These are phyloP conservation scores for Nineta flava DNA, from an alignment of 2,888 invertebrate species.

Conservation along the genomic window DNA sequence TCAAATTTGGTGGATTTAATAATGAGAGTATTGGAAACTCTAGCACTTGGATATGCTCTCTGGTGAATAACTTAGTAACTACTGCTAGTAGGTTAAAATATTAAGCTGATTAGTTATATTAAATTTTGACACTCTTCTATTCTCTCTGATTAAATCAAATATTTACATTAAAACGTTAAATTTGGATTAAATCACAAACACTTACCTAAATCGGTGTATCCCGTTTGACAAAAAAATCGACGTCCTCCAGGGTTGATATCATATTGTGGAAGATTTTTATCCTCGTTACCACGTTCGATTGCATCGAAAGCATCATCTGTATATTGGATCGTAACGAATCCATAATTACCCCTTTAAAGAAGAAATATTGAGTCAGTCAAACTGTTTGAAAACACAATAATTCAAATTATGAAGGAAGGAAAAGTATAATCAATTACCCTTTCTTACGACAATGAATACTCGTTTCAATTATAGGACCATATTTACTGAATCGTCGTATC, in stretches of 20 bases:
- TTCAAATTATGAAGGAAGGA: neutral
- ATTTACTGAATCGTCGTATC: constrained; percentile 52
- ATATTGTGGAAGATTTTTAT: constrained; percentile 50
- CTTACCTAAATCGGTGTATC: constrained; percentile 77
- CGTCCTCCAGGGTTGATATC: constrained; percentile 83
- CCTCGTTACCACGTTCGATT: constrained; percentile 59
- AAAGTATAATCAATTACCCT: constrained; percentile 38
- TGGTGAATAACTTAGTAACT: no score
- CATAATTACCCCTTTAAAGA: constrained; percentile 65
- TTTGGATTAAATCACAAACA: constrained; percentile 6
- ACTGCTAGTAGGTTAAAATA: no score
- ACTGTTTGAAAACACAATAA: neutral
- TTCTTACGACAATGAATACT: constrained; percentile 67
- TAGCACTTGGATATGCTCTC: no score
- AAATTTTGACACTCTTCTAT: no score
- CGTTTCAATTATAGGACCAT: constrained; percentile 68
- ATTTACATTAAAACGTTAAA: no score
- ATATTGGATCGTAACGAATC: constrained; percentile 73
- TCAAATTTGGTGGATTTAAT: no score
- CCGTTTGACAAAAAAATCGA: constrained; percentile 68
- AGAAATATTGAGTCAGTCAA: neutral
- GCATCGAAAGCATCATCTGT: constrained; percentile 70
- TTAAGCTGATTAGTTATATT: no score
- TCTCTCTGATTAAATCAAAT: no score
- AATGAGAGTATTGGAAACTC: no score